These are phyloP conservation scores for Quadroppia sp. DNA, from an alignment of 2,888 invertebrate genomes.

Conservation along the genomic window DNA sequence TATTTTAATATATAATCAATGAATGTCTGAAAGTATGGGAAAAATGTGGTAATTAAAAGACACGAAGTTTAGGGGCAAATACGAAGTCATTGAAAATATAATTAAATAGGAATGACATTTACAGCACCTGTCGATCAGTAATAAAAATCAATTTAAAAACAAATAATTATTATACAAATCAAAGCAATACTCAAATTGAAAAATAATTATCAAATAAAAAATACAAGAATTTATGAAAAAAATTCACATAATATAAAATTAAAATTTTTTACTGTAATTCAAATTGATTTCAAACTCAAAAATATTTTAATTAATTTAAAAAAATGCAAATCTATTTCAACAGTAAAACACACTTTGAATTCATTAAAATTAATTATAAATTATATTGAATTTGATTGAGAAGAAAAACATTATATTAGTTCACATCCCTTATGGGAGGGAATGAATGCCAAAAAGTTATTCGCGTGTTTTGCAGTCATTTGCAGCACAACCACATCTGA, in stretches of 20 bases:
- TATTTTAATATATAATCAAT: neutral
- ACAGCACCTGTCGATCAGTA: no score
- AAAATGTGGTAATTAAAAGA: neutral
- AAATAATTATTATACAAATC: no score
- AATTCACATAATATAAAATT: no score
- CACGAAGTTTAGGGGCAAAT: neutral
- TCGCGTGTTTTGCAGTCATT: neutral
- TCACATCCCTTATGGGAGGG: neutral
- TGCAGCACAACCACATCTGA: neutral
- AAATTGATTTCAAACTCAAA: no score
- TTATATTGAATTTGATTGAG: neutral
- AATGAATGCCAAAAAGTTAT: neutral
- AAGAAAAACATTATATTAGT: neutral
- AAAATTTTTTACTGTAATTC: no score
- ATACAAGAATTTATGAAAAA: no score
- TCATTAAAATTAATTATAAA: conserved; percentile 3
- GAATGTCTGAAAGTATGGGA: neutral
- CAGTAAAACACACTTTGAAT: neutral
- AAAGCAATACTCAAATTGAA: no score
- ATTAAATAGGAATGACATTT: no score
- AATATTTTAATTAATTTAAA: no score
- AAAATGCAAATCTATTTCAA: neutral
- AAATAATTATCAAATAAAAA: no score
- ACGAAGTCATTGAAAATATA: no score
- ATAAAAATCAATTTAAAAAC: no score